Evolutionary conservation across 2,888 invertebrate species (phyloP).

Genomic region (Phoronis australis): DNA sequence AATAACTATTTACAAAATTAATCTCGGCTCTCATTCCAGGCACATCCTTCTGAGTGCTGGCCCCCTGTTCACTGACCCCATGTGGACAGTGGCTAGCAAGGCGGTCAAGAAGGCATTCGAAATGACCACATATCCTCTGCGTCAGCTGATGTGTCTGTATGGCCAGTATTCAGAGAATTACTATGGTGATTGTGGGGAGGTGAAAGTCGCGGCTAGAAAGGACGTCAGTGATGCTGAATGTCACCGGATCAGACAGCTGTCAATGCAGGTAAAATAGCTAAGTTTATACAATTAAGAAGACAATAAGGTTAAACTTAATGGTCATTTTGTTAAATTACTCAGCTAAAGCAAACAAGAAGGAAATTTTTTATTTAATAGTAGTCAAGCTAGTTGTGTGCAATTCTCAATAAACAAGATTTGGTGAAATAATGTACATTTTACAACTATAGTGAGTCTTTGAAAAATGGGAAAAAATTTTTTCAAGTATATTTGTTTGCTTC

Average conservation of each 20-base stretch:
- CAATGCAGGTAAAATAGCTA: constrained; percentile 82
- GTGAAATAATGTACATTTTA: too few relatives aligned
- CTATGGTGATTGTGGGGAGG: constrained; percentile 78
- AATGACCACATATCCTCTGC: constrained; percentile 75
- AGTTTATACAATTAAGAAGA: too few relatives aligned
- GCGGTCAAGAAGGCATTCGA: constrained; percentile 76
- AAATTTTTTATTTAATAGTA: neutral
- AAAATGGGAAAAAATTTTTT: too few relatives aligned
- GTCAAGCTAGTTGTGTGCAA: neutral
- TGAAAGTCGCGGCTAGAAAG: constrained; percentile 85
- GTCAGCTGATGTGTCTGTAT: constrained; percentile 84
- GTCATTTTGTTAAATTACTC: too few relatives aligned
- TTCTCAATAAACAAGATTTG: neutral
- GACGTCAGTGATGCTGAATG: constrained; percentile 81
- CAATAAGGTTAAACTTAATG: too few relatives aligned
- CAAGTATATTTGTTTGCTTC: too few relatives aligned
- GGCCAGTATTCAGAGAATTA: constrained; percentile 88
- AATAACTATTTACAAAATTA: too few relatives aligned
- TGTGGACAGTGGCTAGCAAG: constrained; percentile 81
- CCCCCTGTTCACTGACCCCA: constrained; percentile 67
- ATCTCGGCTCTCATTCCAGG: constrained; percentile 27
- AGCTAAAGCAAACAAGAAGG: too few relatives aligned
- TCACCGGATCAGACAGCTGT: constrained; percentile 77
- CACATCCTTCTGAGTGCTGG: constrained; percentile 69
- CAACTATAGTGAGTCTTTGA: too few relatives aligned